Base-by-base conservation (phyloP, 2,888 invertebrate genomes). In the Hemithea aestivaria region DNA sequence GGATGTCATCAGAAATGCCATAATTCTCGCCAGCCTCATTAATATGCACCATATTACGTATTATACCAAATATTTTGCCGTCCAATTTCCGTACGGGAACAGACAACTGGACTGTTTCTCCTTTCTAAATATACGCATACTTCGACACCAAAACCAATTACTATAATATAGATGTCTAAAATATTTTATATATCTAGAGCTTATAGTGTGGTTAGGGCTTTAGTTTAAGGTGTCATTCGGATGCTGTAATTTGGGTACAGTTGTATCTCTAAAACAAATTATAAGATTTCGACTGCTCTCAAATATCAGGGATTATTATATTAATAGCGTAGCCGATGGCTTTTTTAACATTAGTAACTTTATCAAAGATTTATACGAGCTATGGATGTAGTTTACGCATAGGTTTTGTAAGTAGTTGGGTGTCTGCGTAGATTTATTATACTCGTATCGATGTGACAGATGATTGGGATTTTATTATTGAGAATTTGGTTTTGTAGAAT, bases 131-230 rank as follows among this genome's bases (percentile, higher is more conserved):
- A 37, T 46, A 32, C 63, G 67, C 75, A 67, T 69, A 73, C 68
- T 77, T 74, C 65, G 71, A 80, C 77, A 83, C 79, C 70, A 76
- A 73, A 29, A 76, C 71, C 59, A 62, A 77, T 62, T 45, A 67
- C 60, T 64, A 67, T 46, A 68, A 61, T 65, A 71, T 74, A 78
- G 68, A 73, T 73, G 73, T 77, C 68, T 82, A 73, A 74, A 67
- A 68, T 79, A 77, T 82, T 75, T 73, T 82, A 78, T 79, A 83
- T 81, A 73, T 70, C 73, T 85, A 84, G 87, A 87, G 85, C 85
- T 87, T 87, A 85, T 85, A 85, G 85, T 63, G 64, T 66, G 80
- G 51, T 69, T 85, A 85, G 87, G 79, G 77, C 77, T 58, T 66
- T 79, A 75, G 72, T 34, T 22, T 50, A 49, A 48, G 43, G 21